Evolutionary conservation across 2,113 vertebrate genomes (phyloP), one percentile per base, ranked within the genome.

Genomic region (Girardinichthys multiradiatus): DNA sequence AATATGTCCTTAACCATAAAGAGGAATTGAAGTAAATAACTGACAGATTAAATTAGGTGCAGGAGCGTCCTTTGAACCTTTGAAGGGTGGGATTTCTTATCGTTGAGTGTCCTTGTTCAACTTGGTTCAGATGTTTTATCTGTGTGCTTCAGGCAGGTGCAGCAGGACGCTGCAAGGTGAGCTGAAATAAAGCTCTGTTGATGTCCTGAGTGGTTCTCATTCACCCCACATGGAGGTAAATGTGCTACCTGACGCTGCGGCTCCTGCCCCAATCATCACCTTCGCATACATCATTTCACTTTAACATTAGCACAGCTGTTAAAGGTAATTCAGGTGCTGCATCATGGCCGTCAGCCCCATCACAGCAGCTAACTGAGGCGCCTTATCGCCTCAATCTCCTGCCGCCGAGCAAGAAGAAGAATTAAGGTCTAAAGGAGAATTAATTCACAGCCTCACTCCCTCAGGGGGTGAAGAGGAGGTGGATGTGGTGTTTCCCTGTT

Each of bases 371-470:
- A 3, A 54, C 24, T 2, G 48, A 54, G 48, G 24, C 21, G 24
- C 21, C 48, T 24, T 54, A 54, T 54, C 21, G 48, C 48, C 24
- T n/a, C 24, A 21, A 65, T 72, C 77, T 75, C 64, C 69, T 64
- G 64, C 75, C 26, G 27, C 65, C 54, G 76, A 45, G 54, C 37
- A 80, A 68, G 65, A 78, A 28, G 59, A 57, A 17, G 19, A 65
- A 29, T 48, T 1, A 28, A 60, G 58, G 37, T 54, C 48, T 24
- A 54, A 78, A 85, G 58, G 66, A 64, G 82, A 75, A 86, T 79
- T 35, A 73, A 79, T 85, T 79, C 83, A 57, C 45, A 70, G 64
- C n/a, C 62, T 30, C 21, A 66, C 60, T 70, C 12, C 79, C 73
- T 74, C 26, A 4, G 51, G 29, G 12, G 59, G 30, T 17, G 58